Evolutionary conservation across 2,797 vertebrate genomes (phyloP).

Genomic region (Anguilla obscura): DNA sequence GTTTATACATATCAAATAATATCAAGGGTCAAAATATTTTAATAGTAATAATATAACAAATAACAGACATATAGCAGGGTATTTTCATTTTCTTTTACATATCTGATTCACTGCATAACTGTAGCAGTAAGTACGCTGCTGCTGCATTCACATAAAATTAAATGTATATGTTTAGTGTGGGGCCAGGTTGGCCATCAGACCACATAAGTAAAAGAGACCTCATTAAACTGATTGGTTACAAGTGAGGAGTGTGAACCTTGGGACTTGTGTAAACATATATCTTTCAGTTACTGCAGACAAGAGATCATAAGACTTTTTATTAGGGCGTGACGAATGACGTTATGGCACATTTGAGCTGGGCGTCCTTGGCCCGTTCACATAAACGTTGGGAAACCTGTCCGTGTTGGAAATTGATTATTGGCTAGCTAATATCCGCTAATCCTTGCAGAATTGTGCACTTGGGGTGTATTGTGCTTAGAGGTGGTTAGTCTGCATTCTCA

Average conservation of each 20-base stretch:
- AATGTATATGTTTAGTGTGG: not conserved
- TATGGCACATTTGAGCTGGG: not conserved
- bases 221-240: not conserved
- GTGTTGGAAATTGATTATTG: not conserved
- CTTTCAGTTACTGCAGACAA: not conserved
- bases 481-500: not conserved
- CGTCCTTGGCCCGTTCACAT: not conserved
- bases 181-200: not conserved
- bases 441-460: not conserved
- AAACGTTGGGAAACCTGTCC: slow-evolving; percentile 12
- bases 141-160: not conserved
- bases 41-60: not conserved
- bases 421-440: not conserved
- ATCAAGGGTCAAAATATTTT: not conserved
- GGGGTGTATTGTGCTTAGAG: not conserved
- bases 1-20: not conserved
- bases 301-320: slow-evolving; percentile 12
- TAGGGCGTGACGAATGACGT: slow-evolving; percentile 11
- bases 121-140: not conserved
- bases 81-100: not conserved
- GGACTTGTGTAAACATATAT: slow-evolving; percentile 5
- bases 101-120: not conserved
- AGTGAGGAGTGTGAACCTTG: slow-evolving; percentile 3
- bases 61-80: not conserved
- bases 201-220: not conserved